Base-by-base conservation (phyloP, 2,113 vertebrate species). In the Erpornis zantholeuca region DNA sequence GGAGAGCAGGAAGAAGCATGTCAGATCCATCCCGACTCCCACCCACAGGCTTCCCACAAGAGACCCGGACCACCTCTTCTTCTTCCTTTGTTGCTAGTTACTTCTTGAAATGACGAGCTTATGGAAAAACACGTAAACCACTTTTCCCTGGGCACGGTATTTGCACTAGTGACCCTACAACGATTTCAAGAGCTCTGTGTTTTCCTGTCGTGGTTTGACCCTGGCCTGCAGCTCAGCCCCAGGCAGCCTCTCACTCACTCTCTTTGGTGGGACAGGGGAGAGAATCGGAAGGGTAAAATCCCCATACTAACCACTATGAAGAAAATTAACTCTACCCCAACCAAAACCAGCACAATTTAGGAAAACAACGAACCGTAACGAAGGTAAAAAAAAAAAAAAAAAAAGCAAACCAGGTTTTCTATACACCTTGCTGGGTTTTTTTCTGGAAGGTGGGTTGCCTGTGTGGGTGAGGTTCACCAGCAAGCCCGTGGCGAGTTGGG, bases 401-500 rank as follows among this genome's bases (percentile, higher is more conserved):
- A 12, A 19, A 24, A 15, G 5, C 3, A 31, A 38, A 8, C 8
- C 36, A 5, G 3, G 4, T 52, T 72, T 57, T 50, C 25, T 27
- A 1, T 12, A 10, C 10, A 20, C 3, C 3, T n/a, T 28, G 23
- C 31, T 15, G 50, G 5, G 27, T 12, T 44, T 40, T 69, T 59
- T 66, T 9, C 50, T 10, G 64, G 31, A 2, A 24, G 21, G 25
- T 4, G 9, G 45, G 53, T 1, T 7, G 36, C 5, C 42, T 3
- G 23, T 2, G n/a, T 10, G 0, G 7, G 4, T 6, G 52, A 6
- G 23, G 21, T 3, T 22, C 38, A 3, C 1, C 3, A 33, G 28
- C 24, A 5, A 25, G 12, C 29, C 4, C 3, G 8, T 2, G 1
- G 66, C 15, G 27, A 4, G 10, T 0, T 9, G 4, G 15, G 29